Evolutionary conservation across 2,888 invertebrate genomes (phyloP).

Genomic region (Campoplex capitator): DNA sequence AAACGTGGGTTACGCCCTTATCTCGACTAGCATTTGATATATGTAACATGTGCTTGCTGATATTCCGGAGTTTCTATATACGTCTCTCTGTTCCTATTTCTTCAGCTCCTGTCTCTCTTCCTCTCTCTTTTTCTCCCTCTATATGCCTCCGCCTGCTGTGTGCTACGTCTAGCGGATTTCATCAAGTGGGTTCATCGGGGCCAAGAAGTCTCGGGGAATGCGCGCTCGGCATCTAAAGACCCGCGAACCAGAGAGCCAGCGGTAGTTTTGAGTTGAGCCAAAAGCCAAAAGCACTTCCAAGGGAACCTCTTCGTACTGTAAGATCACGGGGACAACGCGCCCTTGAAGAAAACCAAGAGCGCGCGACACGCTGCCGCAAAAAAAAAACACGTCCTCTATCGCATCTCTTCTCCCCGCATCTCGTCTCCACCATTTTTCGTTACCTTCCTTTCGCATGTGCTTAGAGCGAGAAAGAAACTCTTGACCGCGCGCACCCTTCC

Average conservation of each 20-base stretch:
- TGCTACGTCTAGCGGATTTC: slow-evolving; percentile 77
- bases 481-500: slow-evolving; percentile 65
- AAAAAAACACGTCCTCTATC: slow-evolving; percentile 68
- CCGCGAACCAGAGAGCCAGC: slow-evolving; percentile 54
- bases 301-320: slow-evolving; percentile 39
- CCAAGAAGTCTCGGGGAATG: slow-evolving; percentile 77
- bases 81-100: not conserved
- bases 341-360: slow-evolving; percentile 8
- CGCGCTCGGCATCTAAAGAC: slow-evolving; percentile 62
- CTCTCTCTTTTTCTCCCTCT: slow-evolving; percentile 1
- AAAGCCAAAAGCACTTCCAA: slow-evolving; percentile 63
- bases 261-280: slow-evolving; percentile 72
- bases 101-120: not conserved
- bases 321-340: slow-evolving; percentile 57
- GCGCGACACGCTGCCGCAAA: slow-evolving; percentile 51
- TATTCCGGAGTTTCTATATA: slow-evolving; percentile 24
- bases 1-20: slow-evolving; percentile 7
- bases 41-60: not conserved
- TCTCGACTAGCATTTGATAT: slow-evolving; percentile 6
- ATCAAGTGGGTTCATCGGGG: slow-evolving; percentile 83
- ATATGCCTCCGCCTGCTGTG: slow-evolving; percentile 53
- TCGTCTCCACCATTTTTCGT: slow-evolving; percentile 29
- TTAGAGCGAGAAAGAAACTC: slow-evolving; percentile 72
- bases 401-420: slow-evolving; percentile 34
- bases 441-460: slow-evolving; percentile 49